A percentile compares a stretch with the other conserved stretches of the same genome.
These are phyloP conservation scores for Pygoscelis antarcticus DNA, from an alignment of 2,113 vertebrate genomes.

Conservation along the genomic window DNA sequence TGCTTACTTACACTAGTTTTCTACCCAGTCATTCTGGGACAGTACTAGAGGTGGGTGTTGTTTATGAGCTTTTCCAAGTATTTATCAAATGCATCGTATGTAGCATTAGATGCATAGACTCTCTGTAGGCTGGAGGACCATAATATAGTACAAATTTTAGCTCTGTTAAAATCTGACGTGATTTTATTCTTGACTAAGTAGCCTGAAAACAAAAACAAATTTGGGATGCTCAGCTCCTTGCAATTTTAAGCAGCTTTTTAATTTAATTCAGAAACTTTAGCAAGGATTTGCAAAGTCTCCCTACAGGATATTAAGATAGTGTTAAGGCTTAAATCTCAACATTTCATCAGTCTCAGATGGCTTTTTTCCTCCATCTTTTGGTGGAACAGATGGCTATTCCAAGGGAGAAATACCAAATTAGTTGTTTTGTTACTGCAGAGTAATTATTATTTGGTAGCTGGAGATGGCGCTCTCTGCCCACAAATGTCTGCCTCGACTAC, in stretches of 20 bases:
- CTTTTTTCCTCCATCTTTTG: not conserved
- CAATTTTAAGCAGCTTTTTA: not conserved
- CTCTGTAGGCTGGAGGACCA: not conserved
- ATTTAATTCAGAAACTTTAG: not conserved
- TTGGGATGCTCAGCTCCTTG: not conserved
- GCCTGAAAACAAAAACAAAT: not conserved
- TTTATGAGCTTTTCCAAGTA: not conserved
- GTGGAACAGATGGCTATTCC: not conserved
- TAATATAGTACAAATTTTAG: not conserved
- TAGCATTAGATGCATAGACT: not conserved
- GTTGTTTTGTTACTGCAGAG: fast-evolving
- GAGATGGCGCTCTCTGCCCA: conserved; percentile 50
- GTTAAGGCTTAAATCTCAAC: not conserved
- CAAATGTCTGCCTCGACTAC: not conserved
- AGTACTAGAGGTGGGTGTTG: not conserved
- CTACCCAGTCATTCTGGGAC: not conserved
- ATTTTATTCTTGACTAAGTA: not conserved
- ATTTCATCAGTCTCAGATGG: not conserved
- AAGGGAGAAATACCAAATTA: not conserved
- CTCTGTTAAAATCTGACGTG: not conserved
- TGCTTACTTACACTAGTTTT: not conserved
- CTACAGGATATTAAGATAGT: not conserved
- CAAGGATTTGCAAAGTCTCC: not conserved
- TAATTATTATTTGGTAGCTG: not conserved
- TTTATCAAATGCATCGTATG: not conserved